Base-by-base conservation (phyloP, 2,113 vertebrate genomes). In the Stigmatopora nigra region DNA sequence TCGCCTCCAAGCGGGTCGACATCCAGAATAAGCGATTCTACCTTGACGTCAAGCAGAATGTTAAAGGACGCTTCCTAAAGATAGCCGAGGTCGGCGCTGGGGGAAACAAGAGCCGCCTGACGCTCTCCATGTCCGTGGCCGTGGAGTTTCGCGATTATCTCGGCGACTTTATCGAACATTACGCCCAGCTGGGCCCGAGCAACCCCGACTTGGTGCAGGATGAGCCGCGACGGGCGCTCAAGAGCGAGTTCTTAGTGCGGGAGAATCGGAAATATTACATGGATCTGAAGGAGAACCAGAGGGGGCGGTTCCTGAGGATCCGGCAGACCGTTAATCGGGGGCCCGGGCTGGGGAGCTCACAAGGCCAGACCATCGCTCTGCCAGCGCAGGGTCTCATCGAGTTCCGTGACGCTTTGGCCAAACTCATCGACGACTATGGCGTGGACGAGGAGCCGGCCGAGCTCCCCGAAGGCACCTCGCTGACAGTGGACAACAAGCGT, bases 201-300 rank as follows among this genome's bases (percentile, higher is more conserved):
- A 95, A 96, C 90, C 94, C 95, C 68, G 94, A 94, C 82, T 88
- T 93, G 70, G 92, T 93, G 69, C 93, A 94, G 87, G 95, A 95
- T 84, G 96, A 94, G 91, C 96, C 96, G 74, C 90, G 96, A 86
- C 93, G 95, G 78, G 96, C 96, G 78, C 91, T 98, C 62, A 99
- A 99, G 91, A 99, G 96, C 89, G 96, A 99, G 88, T 97, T 99
- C 83, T 90, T 99, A 83, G 96, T 98, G 88, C 92, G 96, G 77
- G 96, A 98, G 88, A 98, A 99, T 90, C 94, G 96, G 83, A 98
- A 99, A 89, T 99, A 99, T 90, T 99, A 99, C 92, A 88, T 99
- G 95, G 96, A 99, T 83, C 92, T 99, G 89, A 99, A 99, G 89
- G 96, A 99, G 91, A 99, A 98, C 89, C 96, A 99, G 89, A 92